Evolutionary conservation across 2,888 invertebrate genomes (phyloP).

Genomic region (Agrochola lota): DNA sequence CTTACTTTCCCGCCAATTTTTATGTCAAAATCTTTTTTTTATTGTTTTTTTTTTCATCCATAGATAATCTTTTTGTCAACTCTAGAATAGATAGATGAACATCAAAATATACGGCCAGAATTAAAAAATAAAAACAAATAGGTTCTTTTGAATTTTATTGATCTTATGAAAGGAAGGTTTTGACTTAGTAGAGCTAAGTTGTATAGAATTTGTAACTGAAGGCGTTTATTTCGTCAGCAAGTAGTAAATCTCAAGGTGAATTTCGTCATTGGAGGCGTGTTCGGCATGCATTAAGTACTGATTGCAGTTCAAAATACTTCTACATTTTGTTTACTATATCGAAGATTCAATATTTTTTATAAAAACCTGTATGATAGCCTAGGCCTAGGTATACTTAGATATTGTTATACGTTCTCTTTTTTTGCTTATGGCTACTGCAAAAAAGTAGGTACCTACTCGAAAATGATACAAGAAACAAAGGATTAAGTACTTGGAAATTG

Average conservation of each 20-base stretch:
- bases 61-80: neutral
- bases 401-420: too few species aligned
- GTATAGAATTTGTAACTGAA: conserved; percentile 47
- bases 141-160: neutral
- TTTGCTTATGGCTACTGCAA: too few species aligned
- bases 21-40: neutral
- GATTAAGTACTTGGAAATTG: too few species aligned
- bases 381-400: too few species aligned
- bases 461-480: too few species aligned
- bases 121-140: neutral
- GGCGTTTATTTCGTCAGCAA: conserved; percentile 73
- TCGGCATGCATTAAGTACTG: conserved; percentile 10
- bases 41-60: neutral
- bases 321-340: neutral
- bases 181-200: conserved; percentile 7
- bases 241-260: conserved; percentile 76
- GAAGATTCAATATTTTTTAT: neutral
- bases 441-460: too few species aligned
- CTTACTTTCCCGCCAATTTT: conserved; percentile 20
- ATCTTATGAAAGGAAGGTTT: conserved; percentile 11
- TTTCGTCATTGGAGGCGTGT: conserved; percentile 73
- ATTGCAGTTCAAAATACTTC: conserved; percentile 23
- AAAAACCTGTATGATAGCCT: too few species aligned
- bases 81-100: neutral
- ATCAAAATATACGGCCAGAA: neutral